These are phyloP conservation scores for Ophion ellenae DNA, from an alignment of 2,888 invertebrate genomes.

Conservation along the genomic window DNA sequence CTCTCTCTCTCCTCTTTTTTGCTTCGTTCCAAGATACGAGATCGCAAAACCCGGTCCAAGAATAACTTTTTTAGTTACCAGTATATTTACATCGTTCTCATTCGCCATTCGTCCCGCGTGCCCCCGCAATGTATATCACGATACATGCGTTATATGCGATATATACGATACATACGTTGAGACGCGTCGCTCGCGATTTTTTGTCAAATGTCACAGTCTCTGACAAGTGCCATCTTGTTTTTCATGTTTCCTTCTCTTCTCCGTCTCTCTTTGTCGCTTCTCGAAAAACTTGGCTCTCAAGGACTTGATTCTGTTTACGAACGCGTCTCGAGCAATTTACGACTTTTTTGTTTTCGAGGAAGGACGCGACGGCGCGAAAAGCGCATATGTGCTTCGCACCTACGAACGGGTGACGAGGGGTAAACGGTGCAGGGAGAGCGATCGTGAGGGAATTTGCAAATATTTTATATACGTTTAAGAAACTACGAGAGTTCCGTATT, in stretches of 20 bases:
- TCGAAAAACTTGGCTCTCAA: not conserved
- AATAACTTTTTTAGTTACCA: conserved; percentile 63
- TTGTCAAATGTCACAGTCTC: conserved; percentile 41
- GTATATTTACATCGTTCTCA: conserved; percentile 33
- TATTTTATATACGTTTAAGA: too few species aligned
- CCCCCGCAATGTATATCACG: not conserved
- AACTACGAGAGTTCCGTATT: too few species aligned
- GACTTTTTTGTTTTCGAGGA: not conserved
- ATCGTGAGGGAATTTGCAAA: not conserved
- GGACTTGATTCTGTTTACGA: not conserved
- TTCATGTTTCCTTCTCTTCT: not conserved
- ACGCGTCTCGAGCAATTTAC: not conserved
- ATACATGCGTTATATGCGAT: too few species aligned
- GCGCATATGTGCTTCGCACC: too few species aligned
- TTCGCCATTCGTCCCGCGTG: conserved; percentile 2
- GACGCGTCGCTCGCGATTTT: conserved; percentile 28
- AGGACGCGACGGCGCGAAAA: not conserved
- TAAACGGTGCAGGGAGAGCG: too few species aligned
- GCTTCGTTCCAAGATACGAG: conserved; percentile 12
- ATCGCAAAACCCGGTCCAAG: conserved; percentile 57
- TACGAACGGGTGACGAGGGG: too few species aligned
- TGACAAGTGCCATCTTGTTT: conserved; percentile 7
- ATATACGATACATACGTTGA: conserved; percentile 10
- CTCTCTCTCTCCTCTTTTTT: not conserved
- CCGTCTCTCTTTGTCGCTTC: not conserved